A percentile compares a stretch with the other conserved stretches of the same genome.
Evolutionary conservation across 2,797 vertebrate genomes (phyloP).

Genomic region (Pteropus rufus): DNA sequence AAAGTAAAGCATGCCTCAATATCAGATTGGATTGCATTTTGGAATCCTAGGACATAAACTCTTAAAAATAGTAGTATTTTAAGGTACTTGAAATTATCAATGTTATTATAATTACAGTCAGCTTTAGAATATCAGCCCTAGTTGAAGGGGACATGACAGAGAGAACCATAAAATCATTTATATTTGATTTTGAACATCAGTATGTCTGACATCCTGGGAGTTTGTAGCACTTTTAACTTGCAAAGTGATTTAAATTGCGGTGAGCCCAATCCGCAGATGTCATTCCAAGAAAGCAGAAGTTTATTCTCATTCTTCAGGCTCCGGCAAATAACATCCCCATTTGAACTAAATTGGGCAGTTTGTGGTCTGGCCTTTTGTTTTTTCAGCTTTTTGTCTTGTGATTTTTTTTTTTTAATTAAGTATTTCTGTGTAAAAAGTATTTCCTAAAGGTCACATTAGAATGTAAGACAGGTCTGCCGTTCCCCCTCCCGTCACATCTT

Average conservation of each 20-base stretch:
- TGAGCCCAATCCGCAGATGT: neutral
- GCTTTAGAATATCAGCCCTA: neutral
- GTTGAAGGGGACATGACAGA: neutral
- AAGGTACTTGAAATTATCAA: neutral
- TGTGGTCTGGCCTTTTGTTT: neutral
- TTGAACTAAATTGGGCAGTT: neutral
- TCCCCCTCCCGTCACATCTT: neutral
- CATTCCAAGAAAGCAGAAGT: neutral
- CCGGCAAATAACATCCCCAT: neutral
- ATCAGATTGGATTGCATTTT: conserved; percentile 5
- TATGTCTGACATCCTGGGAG: neutral
- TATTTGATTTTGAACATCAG: conserved; percentile 1
- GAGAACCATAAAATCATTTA: neutral
- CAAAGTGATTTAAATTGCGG: neutral
- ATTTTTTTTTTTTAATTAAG: neutral
- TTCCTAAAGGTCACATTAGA: neutral
- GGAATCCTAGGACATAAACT: neutral
- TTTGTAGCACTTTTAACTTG: conserved; percentile 1
- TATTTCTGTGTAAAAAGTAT: conserved; percentile 10
- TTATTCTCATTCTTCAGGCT: neutral
- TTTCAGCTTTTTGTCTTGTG: neutral
- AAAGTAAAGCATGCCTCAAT: neutral
- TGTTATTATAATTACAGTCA: neutral
- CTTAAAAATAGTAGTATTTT: neutral
- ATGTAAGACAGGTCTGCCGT: neutral